These are phyloP conservation scores for Chauna torquata DNA, from an alignment of 2,113 vertebrate genomes.

Conservation along the genomic window DNA sequence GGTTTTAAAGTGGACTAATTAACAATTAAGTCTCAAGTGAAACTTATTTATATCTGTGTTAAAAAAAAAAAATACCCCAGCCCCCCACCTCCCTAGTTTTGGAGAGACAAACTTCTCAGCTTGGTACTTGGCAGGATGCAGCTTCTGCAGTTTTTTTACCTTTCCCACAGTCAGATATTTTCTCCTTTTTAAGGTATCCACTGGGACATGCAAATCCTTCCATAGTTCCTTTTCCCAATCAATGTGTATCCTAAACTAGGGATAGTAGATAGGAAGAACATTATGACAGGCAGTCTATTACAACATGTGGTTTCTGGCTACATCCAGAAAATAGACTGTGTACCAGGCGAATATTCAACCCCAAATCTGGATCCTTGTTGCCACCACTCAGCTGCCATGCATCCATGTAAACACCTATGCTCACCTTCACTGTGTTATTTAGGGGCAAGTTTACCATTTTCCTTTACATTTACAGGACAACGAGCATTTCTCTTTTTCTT, in stretches of 20 bases:
- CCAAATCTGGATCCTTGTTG: not conserved
- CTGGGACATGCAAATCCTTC: not conserved
- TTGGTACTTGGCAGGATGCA: not conserved
- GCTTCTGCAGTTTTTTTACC: not conserved
- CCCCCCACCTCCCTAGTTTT: not conserved
- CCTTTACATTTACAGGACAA: not conserved
- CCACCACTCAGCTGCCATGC: accelerated
- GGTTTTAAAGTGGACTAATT: slow-evolving; percentile 58
- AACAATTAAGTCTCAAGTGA: slow-evolving; percentile 36
- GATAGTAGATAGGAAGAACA: accelerated
- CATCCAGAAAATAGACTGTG: not conserved
- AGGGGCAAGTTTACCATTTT: not conserved
- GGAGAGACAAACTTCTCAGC: not conserved
- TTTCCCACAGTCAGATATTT: not conserved
- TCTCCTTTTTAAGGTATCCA: not conserved
- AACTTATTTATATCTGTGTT: slow-evolving; percentile 23
- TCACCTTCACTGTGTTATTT: not conserved
- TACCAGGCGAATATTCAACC: not conserved
- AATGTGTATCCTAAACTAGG: not conserved
- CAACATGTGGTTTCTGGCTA: not conserved
- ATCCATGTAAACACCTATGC: accelerated
- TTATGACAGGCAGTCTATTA: not conserved
- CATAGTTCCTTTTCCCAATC: not conserved
- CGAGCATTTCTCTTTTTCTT: not conserved
- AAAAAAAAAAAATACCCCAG: not conserved